Evolutionary conservation across 2,113 vertebrate genomes (phyloP), one percentile per base, ranked within the genome.

Genomic region (Chunga burmeisteri): DNA sequence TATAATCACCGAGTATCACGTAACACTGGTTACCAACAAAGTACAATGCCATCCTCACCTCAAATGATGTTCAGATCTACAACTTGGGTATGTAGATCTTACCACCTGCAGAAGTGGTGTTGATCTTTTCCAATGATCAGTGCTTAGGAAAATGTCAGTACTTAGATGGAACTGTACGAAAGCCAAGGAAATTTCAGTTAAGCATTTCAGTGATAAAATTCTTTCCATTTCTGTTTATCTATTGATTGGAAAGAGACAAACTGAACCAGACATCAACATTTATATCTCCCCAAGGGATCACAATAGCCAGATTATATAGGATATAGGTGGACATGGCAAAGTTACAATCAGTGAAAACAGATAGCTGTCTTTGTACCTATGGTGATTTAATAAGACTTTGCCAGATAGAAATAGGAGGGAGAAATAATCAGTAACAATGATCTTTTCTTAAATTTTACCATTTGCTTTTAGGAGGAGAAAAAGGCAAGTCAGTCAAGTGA

Each of bases 11-110:
- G 4, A 85, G 17, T 32, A 12, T 27, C 36, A 66, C 52, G 0
- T 4, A 62, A 26, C 16, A 50, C 40, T 68, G 32, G 3, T 27
- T 68, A 17, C 23, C 80, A 21, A 7, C 68, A 25, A 26, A 38
- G 36, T 1, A 2, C 55, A 52, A 1, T 1, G 46, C 13, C 73
- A 81, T 11, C n/a, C 73, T 26, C 30, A 40, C 42, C 66, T 47
- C 80, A 10, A 4, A 30, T 2, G 50, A 20, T 3, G 1, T 6
- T 38, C 82, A 16, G 26, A 7, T 11, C 55, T 16, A 4, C 11
- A 0, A 4, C 29, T 0, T 1, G 26, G n/a, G 7, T 4, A 2
- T 10, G 22, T 17, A 27, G 47, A 44, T 8, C 46, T 22, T 3
- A 5, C 38, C 78, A 14, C 38, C 65, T 10, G 42, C 38, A 27